phyloP scores from a whole-genome alignment of 2,888 invertebrate genomes.

The Antitype chi region DNA sequence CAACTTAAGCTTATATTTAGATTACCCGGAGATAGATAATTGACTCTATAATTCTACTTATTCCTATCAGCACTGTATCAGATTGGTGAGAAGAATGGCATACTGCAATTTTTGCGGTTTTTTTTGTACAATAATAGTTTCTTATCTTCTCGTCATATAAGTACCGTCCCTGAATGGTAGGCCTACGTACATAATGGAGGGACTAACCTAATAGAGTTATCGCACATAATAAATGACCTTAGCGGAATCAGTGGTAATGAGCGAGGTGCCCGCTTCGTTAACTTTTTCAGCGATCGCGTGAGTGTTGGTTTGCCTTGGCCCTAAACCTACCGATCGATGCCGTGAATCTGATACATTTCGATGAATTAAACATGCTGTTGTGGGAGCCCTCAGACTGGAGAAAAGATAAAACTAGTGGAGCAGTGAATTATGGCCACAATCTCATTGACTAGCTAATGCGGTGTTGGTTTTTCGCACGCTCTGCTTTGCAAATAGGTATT shows the following conservation, averaged over 20 bases:
- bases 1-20: too few relatives aligned
- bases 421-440: slow-evolving; percentile 48
- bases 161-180: background rate
- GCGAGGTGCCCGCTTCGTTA: slow-evolving; percentile 40
- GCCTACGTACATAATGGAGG: slow-evolving; percentile 6
- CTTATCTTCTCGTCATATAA: background rate
- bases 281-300: slow-evolving; percentile 72
- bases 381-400: slow-evolving; percentile 34
- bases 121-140: background rate
- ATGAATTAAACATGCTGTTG: slow-evolving; percentile 62
- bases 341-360: slow-evolving; percentile 58
- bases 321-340: slow-evolving; percentile 67
- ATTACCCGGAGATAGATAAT: too few relatives aligned
- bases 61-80: too few relatives aligned
- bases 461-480: slow-evolving; percentile 7
- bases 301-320: slow-evolving; percentile 72
- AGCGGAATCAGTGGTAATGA: slow-evolving; percentile 52
- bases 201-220: slow-evolving; percentile 29
- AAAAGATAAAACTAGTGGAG: slow-evolving; percentile 48
- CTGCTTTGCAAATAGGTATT: background rate
- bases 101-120: too few relatives aligned
- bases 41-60: too few relatives aligned
- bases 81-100: too few relatives aligned
- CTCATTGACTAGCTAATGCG: slow-evolving; percentile 29
- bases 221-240: slow-evolving; percentile 59